phyloP scores from a whole-genome alignment of 2,888 invertebrate genomes.

The Drepanosiphum platanoidis region DNA sequence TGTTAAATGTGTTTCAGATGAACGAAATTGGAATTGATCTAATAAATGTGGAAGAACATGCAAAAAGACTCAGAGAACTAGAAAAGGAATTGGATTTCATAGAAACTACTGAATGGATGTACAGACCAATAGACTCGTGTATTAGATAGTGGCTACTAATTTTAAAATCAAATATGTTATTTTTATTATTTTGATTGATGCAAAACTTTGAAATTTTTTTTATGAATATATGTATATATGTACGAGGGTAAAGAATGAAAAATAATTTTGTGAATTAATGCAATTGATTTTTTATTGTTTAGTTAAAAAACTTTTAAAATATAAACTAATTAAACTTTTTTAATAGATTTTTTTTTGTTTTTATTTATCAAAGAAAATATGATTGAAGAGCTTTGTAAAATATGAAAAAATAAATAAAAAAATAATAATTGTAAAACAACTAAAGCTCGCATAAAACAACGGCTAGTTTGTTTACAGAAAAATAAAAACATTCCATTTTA shows the following conservation, averaged over 20 bases:
- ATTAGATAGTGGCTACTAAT: constrained; percentile 23
- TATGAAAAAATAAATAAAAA: too few relatives aligned
- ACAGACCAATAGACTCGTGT: constrained; percentile 22
- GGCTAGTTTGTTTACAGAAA: too few relatives aligned
- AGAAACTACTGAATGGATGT: constrained; percentile 51
- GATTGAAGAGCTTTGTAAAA: too few relatives aligned
- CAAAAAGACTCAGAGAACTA: constrained; percentile 30
- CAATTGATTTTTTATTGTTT: too few relatives aligned
- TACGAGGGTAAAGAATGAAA: background rate
- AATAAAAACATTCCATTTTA: too few relatives aligned
- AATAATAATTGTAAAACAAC: too few relatives aligned
- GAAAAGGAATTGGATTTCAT: constrained; percentile 38
- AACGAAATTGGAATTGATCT: constrained; percentile 17
- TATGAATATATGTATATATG: background rate
- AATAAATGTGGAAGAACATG: constrained; percentile 48
- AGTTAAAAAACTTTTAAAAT: too few relatives aligned
- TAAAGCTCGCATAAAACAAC: too few relatives aligned
- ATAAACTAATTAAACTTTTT: background rate
- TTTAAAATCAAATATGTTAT: constrained; percentile 11
- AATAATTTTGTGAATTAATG: background rate
- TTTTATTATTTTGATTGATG: background rate
- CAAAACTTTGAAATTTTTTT: background rate
- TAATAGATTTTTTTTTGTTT: too few relatives aligned
- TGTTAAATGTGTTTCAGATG: constrained; percentile 20
- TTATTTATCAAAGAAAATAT: too few relatives aligned